Percentiles rank a stretch among this genome's conserved stretches.
Conservation (phyloP, 2,797 vertebrate species). For the Paedocypris micromegethes region DNA sequence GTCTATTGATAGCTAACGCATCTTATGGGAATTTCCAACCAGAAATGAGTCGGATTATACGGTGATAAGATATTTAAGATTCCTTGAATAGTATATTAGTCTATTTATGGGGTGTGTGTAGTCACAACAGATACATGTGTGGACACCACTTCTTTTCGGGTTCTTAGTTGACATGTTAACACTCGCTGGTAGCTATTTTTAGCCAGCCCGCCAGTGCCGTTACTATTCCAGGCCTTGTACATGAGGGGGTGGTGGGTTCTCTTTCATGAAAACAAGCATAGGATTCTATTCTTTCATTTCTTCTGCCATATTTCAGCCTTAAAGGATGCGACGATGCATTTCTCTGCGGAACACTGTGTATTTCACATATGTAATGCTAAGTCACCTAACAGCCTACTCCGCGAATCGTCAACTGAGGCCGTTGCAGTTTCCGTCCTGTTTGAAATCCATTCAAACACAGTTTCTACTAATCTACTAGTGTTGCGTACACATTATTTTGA, state of each 20-base stretch:
- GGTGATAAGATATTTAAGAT: constrained; percentile 6
- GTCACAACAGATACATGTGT: constrained; percentile 59
- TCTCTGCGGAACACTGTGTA: neutral
- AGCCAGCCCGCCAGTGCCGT: constrained; percentile 70
- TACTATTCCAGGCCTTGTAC: constrained; percentile 76
- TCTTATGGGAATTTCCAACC: neutral
- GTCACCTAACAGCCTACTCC: too few relatives aligned
- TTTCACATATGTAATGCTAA: neutral
- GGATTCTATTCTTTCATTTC: constrained; percentile 56
- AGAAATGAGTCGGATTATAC: neutral
- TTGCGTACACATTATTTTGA: too few relatives aligned
- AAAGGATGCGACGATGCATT: constrained; percentile 24
- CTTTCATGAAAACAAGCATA: constrained; percentile 55
- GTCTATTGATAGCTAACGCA: neutral
- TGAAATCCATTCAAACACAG: too few relatives aligned
- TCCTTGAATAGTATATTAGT: constrained; percentile 29
- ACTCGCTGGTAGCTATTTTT: constrained; percentile 78
- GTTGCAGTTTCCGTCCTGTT: too few relatives aligned
- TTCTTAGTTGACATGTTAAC: constrained; percentile 71
- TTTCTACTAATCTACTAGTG: too few relatives aligned
- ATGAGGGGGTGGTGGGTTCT: constrained; percentile 64
- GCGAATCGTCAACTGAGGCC: too few relatives aligned
- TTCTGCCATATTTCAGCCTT: constrained; percentile 47
- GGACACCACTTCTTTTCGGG: constrained; percentile 57
- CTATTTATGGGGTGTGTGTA: constrained; percentile 52